A percentile compares a stretch with the other conserved stretches of the same genome.
phyloP scores from a whole-genome alignment of 2,888 invertebrate genomes.

The Temnothorax rugatulus region DNA sequence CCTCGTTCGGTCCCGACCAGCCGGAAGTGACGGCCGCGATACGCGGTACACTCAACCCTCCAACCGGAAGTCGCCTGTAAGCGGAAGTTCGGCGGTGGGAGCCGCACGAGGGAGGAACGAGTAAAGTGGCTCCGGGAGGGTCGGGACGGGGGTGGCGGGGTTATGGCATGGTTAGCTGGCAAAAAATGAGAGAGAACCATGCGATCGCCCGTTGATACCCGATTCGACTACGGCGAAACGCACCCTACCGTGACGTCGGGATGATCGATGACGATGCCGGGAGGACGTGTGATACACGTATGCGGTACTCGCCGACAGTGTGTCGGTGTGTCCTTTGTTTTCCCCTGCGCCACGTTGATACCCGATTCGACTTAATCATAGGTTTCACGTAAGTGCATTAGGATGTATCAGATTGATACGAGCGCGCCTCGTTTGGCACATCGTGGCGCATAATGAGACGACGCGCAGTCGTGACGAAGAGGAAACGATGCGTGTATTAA shows the following conservation, averaged over 20 bases:
- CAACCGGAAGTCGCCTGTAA: conserved; percentile 76
- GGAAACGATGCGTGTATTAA: conserved; percentile 49
- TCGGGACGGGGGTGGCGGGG: conserved; percentile 23
- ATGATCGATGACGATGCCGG: conserved; percentile 77
- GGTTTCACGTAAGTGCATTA: conserved; percentile 69
- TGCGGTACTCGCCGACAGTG: background rate
- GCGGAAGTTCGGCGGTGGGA: conserved; percentile 66
- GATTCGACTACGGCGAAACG: conserved; percentile 68
- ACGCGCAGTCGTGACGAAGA: conserved; percentile 17
- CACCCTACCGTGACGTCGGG: conserved; percentile 76
- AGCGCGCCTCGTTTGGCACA: conserved; percentile 55
- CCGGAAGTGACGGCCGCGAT: conserved; percentile 71
- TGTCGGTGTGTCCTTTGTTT: conserved; percentile 47
- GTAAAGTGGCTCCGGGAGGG: conserved; percentile 14
- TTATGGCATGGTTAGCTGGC: conserved; percentile 65
- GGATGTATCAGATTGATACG: conserved; percentile 64
- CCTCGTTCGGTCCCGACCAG: conserved; percentile 78
- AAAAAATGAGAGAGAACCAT: conserved; percentile 72
- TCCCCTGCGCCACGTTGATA: conserved; percentile 37
- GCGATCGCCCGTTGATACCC: conserved; percentile 74
- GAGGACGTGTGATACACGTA: conserved; percentile 52
- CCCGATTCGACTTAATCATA: conserved; percentile 61
- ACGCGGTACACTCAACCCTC: conserved; percentile 67
- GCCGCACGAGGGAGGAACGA: conserved; percentile 41
- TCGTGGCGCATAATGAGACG: conserved; percentile 53